These are phyloP conservation scores for Okapia johnstoni DNA, from an alignment of 2,113 vertebrate species.

Conservation along the genomic window DNA sequence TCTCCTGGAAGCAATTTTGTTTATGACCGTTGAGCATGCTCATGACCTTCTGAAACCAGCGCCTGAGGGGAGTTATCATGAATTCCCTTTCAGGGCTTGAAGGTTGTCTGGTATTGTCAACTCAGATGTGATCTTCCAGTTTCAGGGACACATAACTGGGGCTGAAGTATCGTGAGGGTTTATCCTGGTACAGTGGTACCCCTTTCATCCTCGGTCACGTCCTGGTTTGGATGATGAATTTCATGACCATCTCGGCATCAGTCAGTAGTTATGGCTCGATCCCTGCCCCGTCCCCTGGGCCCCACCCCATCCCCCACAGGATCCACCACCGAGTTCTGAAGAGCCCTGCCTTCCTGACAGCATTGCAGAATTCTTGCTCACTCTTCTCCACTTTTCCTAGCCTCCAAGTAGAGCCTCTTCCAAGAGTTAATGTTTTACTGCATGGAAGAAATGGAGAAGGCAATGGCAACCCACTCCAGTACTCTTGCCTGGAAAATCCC, in stretches of 20 bases:
- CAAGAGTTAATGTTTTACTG: background rate
- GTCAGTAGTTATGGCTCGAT: background rate
- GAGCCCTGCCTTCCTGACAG: background rate
- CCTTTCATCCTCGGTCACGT: background rate
- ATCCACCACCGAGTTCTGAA: background rate
- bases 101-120: background rate
- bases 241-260: background rate
- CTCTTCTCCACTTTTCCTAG: background rate
- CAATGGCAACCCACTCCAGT: no score
- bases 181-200: no score
- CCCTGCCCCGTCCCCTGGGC: background rate
- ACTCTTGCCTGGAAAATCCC: no score
- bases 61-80: background rate
- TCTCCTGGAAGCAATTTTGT: background rate
- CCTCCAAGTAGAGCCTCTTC: background rate
- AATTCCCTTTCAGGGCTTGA: background rate
- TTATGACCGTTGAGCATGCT: background rate
- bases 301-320: background rate
- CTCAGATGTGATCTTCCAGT: background rate
- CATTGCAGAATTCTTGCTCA: background rate
- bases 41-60: background rate
- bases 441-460: background rate
- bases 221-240: background rate
- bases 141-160: no score
- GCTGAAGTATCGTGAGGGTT: accelerated